Percentiles rank a stretch among this genome's conserved stretches.
Evolutionary conservation across 2,888 invertebrate genomes (phyloP).

Genomic region (Patella caerulea): DNA sequence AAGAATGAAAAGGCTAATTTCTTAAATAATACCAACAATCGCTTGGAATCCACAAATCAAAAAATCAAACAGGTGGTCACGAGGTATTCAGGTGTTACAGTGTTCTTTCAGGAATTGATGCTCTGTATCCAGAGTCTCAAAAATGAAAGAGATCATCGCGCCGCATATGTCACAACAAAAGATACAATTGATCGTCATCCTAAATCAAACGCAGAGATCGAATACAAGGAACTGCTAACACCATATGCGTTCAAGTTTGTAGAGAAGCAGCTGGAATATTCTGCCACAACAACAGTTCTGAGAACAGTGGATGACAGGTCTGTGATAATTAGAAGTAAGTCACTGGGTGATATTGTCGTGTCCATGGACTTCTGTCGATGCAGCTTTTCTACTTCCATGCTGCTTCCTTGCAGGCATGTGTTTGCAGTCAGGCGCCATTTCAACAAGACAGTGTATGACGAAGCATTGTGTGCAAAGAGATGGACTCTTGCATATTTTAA

Average conservation of each 20-base stretch:
- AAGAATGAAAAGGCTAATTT: slow-evolving; percentile 19
- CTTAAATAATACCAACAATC: slow-evolving; percentile 30
- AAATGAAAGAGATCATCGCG: slow-evolving; percentile 28
- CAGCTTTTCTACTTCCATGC: slow-evolving; percentile 23
- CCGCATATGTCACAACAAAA: slow-evolving; percentile 17
- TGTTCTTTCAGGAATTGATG: slow-evolving; percentile 26
- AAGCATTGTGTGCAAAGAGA: slow-evolving; percentile 16
- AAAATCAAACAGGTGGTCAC: slow-evolving; percentile 26
- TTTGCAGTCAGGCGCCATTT: slow-evolving; percentile 13
- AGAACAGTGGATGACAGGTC: slow-evolving; percentile 5
- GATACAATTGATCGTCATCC: slow-evolving; percentile 1
- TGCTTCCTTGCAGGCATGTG: slow-evolving; percentile 28
- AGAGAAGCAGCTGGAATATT: slow-evolving; percentile 19
- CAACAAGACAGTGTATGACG: background rate
- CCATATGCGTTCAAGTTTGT: slow-evolving; percentile 20
- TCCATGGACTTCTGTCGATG: slow-evolving; percentile 15
- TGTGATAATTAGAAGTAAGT: background rate
- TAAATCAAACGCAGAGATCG: background rate
- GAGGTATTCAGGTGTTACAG: slow-evolving; percentile 14
- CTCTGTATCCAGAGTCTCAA: slow-evolving; percentile 15
- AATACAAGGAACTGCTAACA: slow-evolving; percentile 20
- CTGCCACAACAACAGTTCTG: background rate
- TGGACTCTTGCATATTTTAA: slow-evolving; percentile 11
- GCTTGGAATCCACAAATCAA: slow-evolving; percentile 30
- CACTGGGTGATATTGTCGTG: background rate